A percentile compares a stretch with the other conserved stretches of the same genome.
phyloP scores from a whole-genome alignment of 2,797 vertebrate genomes.

The Clarias pachynema region DNA sequence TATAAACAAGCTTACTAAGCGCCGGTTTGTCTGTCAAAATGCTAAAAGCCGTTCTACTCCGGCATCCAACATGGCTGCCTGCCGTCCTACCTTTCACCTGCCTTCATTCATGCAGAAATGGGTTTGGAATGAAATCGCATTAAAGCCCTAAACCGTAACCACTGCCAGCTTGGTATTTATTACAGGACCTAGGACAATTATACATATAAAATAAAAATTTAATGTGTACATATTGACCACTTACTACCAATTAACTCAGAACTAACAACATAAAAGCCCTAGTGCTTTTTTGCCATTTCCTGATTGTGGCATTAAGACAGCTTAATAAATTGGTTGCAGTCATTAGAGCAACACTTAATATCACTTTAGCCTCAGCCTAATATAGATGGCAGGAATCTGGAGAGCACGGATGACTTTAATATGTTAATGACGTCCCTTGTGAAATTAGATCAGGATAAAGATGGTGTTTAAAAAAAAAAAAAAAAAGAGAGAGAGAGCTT shows the following conservation, averaged over 20 bases:
- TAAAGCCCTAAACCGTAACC: not conserved
- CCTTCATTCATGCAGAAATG: not conserved
- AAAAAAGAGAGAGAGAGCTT: not conserved
- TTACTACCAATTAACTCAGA: slow-evolving; percentile 17
- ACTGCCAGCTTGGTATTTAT: slow-evolving; percentile 15
- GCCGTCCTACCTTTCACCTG: slow-evolving; percentile 22
- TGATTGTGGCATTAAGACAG: slow-evolving; percentile 19
- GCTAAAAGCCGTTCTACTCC: not conserved
- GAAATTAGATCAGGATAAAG: not conserved
- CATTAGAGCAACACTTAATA: slow-evolving; percentile 25
- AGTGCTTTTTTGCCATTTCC: not conserved
- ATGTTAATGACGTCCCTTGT: slow-evolving; percentile 7
- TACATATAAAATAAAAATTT: not conserved
- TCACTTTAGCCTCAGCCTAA: slow-evolving; percentile 15
- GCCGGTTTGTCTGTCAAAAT: not conserved
- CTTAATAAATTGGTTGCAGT: slow-evolving; percentile 23
- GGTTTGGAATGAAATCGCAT: slow-evolving; percentile 15
- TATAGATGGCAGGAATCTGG: slow-evolving; percentile 8
- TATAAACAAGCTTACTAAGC: slow-evolving; percentile 11
- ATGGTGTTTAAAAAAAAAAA: not conserved
- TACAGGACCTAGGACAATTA: slow-evolving; percentile 3
- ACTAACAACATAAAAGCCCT: not conserved
- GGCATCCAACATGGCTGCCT: slow-evolving; percentile 18
- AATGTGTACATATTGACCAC: slow-evolving; percentile 1
- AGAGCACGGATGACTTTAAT: slow-evolving; percentile 10